Base-by-base conservation (phyloP, 2,888 invertebrate genomes). In the Sipunculus nudus region DNA sequence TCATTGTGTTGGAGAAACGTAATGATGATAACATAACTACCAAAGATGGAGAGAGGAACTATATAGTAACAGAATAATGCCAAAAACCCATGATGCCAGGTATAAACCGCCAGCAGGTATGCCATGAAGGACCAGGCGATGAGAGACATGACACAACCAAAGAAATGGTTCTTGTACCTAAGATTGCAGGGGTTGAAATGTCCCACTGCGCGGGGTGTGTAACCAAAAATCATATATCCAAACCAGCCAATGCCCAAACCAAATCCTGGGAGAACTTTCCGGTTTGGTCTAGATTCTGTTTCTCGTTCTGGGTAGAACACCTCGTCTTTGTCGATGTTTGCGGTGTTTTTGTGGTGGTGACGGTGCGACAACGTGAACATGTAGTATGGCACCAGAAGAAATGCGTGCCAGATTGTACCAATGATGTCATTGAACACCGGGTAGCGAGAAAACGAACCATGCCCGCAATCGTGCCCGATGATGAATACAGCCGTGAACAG, bases 1-100 rank as follows among this genome's bases (percentile, higher is more conserved):
- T 80, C 81, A 6, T 71, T 76, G 70, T 81, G 81, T 58, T 81
- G 81, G n/a, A 81, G 71, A 53, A 81, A 79, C 3, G 81, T 81
- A 43, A 80, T 75, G 50, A 79, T 67, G 13, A 80, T 76, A 4
- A 74, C 65, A 72, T 75, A 80, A 19, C 72, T 68, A 19, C 72
- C 80, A 53, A 79, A 80, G 38, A 80, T 68, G n/a, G 76, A 59
- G 29, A 71, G 67, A 1, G 81, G 81, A 10, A 76, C 64, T 23
- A 73, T 39, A 60, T 76, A 79, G 65, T 76, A 75, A 46, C 68
- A 68, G 16, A 74, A 26, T 25, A 79, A 53, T 32, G 60, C 67
- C 46, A 53, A 21, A 52, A 73, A 54, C 6, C 80, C 79, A 3
- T 65, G n/a, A n/a, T n/a, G n/a, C n/a, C n/a, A n/a, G n/a, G n/a